Base-by-base conservation (phyloP, 2,888 invertebrate species). In the Chalcis sispes region DNA sequence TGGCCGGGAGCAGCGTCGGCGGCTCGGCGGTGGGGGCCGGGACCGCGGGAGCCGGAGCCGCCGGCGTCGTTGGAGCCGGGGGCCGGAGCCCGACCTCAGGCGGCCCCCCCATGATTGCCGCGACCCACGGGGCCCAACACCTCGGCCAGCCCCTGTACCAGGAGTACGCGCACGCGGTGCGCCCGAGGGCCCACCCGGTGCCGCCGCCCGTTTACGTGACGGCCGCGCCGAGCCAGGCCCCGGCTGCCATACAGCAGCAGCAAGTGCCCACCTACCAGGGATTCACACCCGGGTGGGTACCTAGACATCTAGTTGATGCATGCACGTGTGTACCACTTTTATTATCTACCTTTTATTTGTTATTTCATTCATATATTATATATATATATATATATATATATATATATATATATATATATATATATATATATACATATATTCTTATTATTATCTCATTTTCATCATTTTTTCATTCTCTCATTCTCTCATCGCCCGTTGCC, bases 161-260 rank as follows among this genome's bases (percentile, higher is more conserved):
- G 82, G 92, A 93, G 84, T 88, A 88, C 80, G 86, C 87, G 61
- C 88, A 88, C 77, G 70, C 77, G 8, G 87, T 88, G 15, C 85
- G 88, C 78, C 85, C 88, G 54, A 84, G 88, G 72, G 85, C 86
- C 73, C 88, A 88, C 81, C 86, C 88, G 72, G 87, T 95, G 92
- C 89, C 92, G 92, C 81, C 91, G 92, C 92, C 93, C 56, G 94
- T 94, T 58, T 94, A 94, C 86, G 93, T 94, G 54, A 93, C 94
- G 62, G 91, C 92, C 59, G 89, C 90, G 52, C 91, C 88, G 70
- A 77, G 40, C 32, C 88, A 88, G 81, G 84, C 87, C 77, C 86
- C 88, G 42, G 81, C 87, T 79, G 84, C 87, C 78, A 87, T 87
- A 72, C 88, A 88, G 80, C 88, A 88, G 81, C 88, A 88, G 81